phyloP scores from a whole-genome alignment of 2,797 vertebrate species.

The Parotocinclus haroldoi region DNA sequence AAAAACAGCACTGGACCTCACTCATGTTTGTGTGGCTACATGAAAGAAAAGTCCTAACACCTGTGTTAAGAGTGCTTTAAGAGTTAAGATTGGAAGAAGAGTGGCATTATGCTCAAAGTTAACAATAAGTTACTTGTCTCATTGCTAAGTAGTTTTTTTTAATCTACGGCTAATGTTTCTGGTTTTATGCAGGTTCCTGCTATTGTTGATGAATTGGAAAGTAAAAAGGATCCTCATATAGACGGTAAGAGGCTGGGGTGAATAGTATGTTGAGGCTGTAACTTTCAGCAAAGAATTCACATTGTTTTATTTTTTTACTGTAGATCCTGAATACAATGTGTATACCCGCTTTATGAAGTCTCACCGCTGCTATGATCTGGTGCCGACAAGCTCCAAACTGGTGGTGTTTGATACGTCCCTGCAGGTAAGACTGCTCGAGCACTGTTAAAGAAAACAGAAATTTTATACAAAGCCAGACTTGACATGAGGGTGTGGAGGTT shows the following conservation, averaged over 20 bases:
- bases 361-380: conserved; percentile 93
- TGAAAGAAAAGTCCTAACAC: too few relatives aligned
- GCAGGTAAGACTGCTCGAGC: conserved; percentile 71
- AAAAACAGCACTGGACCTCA: too few relatives aligned
- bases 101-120: neutral
- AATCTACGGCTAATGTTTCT: conserved; percentile 5
- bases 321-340: conserved; percentile 79
- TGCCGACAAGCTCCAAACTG: conserved; percentile 95
- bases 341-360: conserved; percentile 96
- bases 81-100: neutral
- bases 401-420: conserved; percentile 96
- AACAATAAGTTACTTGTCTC: neutral
- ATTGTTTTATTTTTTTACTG: neutral
- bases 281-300: neutral
- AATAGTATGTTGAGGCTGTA: neutral
- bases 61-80: neutral
- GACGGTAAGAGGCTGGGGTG: conserved; percentile 61
- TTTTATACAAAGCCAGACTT: conserved; percentile 14
- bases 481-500: conserved; percentile 4
- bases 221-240: conserved; percentile 64
- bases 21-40: too few relatives aligned
- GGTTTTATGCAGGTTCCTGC: conserved; percentile 66
- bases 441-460: neutral
- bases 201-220: conserved; percentile 69
- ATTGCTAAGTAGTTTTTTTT: conserved; percentile 5